phyloP scores from a whole-genome alignment of 2,113 vertebrate genomes.

The Mionectes macconnelli region DNA sequence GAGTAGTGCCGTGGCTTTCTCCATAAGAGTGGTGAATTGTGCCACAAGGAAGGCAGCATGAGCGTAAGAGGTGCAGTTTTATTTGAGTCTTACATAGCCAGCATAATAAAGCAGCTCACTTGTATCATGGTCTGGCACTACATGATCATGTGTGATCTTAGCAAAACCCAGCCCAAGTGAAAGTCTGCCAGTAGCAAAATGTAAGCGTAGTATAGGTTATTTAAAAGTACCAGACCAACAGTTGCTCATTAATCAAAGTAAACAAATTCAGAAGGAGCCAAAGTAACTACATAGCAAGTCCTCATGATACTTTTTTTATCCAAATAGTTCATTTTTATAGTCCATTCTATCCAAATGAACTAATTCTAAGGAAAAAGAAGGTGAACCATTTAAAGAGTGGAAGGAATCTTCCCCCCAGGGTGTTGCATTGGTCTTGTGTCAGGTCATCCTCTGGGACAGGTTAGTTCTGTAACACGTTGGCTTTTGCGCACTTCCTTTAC shows the following conservation, averaged over 20 bases:
- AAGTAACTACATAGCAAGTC: not conserved
- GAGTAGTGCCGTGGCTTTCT: not conserved
- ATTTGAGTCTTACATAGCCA: not conserved
- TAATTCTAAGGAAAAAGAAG: not conserved
- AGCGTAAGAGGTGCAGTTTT: not conserved
- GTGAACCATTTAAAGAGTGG: not conserved
- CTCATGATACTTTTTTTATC: not conserved
- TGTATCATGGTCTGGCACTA: not conserved
- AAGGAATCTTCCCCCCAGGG: not conserved
- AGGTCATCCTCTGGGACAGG: not conserved
- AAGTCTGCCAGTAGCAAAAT: not conserved
- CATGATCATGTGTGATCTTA: not conserved
- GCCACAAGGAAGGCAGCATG: not conserved
- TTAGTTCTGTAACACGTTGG: not conserved
- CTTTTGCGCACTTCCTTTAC: constrained; percentile 26
- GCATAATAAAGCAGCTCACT: not conserved
- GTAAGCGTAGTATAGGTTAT: not conserved
- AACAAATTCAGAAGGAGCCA: constrained; percentile 2
- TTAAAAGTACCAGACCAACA: not conserved
- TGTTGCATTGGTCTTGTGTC: not conserved
- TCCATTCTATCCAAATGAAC: not conserved
- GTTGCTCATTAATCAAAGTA: not conserved
- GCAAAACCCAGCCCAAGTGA: not conserved
- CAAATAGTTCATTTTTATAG: not conserved
- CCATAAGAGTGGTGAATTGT: not conserved